phyloP scores from a whole-genome alignment of 2,113 vertebrate genomes.

The Tiliqua scincoides region DNA sequence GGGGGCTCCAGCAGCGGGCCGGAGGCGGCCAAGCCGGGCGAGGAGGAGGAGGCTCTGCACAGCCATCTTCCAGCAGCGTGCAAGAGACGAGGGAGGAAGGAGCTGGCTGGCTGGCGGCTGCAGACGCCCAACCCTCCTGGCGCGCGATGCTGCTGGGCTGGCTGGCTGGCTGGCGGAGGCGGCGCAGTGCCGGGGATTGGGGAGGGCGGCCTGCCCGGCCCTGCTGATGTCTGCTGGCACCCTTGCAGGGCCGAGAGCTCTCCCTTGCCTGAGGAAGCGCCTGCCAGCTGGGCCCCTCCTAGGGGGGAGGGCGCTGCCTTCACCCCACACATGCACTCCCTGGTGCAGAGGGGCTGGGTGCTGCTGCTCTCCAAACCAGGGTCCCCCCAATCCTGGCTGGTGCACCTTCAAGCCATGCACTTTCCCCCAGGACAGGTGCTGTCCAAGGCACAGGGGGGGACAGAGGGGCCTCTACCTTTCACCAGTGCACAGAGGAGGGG shows the following conservation, averaged over 20 bases:
- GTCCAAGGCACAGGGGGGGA: too few relatives aligned
- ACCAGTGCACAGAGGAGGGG: too few relatives aligned
- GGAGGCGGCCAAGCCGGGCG: conserved; percentile 17
- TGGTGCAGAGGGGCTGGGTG: too few relatives aligned
- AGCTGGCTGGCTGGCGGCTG: neutral
- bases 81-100: neutral
- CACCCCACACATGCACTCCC: too few relatives aligned
- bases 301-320: too few relatives aligned
- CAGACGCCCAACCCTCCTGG: neutral
- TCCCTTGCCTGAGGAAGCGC: too few relatives aligned
- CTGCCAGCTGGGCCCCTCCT: too few relatives aligned
- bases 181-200: neutral
- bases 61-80: conserved; percentile 66
- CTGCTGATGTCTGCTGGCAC: conserved; percentile 24
- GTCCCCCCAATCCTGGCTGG: too few relatives aligned
- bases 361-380: too few relatives aligned
- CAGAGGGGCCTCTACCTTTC: too few relatives aligned
- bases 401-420: too few relatives aligned
- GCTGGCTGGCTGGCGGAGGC: neutral
- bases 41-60: conserved; percentile 49
- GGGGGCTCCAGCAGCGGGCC: neutral
- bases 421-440: too few relatives aligned
- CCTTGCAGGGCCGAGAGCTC: neutral
- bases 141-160: neutral
- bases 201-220: neutral